phyloP scores from a whole-genome alignment of 2,113 vertebrate genomes.

The Tympanuchus pallidicinctus region DNA sequence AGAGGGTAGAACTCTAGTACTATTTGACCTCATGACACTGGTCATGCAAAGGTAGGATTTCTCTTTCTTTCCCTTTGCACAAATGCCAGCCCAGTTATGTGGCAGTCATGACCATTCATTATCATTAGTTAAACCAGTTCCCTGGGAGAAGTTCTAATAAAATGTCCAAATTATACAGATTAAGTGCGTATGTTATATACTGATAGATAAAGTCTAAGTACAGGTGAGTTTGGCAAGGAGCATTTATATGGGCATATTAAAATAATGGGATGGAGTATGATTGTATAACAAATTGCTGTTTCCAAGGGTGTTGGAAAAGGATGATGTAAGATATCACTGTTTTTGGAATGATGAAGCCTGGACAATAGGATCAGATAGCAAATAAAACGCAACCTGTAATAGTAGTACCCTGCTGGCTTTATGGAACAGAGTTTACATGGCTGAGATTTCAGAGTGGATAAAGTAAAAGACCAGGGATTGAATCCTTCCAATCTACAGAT shows the following conservation, averaged over 20 bases:
- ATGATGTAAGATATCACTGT: neutral
- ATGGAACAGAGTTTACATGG: neutral
- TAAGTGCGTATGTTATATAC: constrained; percentile 11
- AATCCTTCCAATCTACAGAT: neutral
- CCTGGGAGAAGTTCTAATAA: constrained; percentile 40
- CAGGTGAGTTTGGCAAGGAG: neutral
- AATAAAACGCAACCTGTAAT: neutral
- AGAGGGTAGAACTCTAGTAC: neutral
- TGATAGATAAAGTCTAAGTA: neutral
- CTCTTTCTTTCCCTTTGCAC: neutral
- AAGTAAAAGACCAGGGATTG: neutral
- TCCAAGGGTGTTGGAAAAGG: neutral
- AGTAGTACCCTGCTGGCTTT: neutral
- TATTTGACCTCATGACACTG: neutral
- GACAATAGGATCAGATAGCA: neutral
- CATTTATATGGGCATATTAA: neutral
- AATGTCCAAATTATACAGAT: constrained; percentile 36
- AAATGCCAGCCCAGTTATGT: constrained; percentile 14
- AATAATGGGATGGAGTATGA: neutral
- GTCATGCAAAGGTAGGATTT: constrained; percentile 1
- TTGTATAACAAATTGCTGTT: neutral
- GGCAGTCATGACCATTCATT: constrained; percentile 30
- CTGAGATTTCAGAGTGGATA: neutral
- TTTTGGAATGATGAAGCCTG: neutral
- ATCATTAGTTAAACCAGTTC: constrained; percentile 51